phyloP scores from a whole-genome alignment of 2,888 invertebrate genomes.

The Amphimallon solstitiale region DNA sequence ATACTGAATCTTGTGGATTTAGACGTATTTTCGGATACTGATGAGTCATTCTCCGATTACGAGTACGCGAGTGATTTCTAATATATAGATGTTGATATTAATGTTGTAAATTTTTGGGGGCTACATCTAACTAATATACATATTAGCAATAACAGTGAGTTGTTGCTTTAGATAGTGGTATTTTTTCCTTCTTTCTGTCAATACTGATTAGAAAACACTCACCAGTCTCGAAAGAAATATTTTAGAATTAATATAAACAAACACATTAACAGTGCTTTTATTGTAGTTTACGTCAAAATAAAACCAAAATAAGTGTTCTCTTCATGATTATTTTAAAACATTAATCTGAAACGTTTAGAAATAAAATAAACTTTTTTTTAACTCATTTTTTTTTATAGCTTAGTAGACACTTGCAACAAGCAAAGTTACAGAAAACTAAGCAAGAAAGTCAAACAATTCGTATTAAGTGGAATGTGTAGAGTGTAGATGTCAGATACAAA shows the following conservation, averaged over 20 bases:
- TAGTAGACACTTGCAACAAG: slow-evolving; percentile 7
- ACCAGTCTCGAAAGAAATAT: neutral
- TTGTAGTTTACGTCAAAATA: neutral
- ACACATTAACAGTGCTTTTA: neutral
- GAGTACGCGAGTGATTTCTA: slow-evolving; percentile 46
- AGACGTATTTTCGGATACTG: slow-evolving; percentile 68
- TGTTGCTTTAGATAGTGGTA: slow-evolving; percentile 32
- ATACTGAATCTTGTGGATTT: slow-evolving; percentile 63
- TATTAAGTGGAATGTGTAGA: neutral
- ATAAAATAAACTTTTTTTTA: neutral
- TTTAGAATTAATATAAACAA: neutral
- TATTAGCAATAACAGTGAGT: slow-evolving; percentile 29
- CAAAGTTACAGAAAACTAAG: neutral
- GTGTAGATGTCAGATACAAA: slow-evolving; percentile 1
- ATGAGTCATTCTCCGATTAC: slow-evolving; percentile 68
- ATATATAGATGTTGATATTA: slow-evolving; percentile 28
- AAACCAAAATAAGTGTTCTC: too few species aligned
- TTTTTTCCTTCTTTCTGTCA: slow-evolving; percentile 26
- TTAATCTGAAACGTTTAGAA: too few species aligned
- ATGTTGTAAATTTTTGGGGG: slow-evolving; percentile 36
- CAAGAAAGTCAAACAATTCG: neutral
- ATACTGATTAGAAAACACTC: neutral
- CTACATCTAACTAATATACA: slow-evolving; percentile 29
- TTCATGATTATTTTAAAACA: too few species aligned
- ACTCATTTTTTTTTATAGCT: neutral